Conservation (phyloP, 1,140 invertebrate species). For the Drosophila subpulchrella region DNA sequence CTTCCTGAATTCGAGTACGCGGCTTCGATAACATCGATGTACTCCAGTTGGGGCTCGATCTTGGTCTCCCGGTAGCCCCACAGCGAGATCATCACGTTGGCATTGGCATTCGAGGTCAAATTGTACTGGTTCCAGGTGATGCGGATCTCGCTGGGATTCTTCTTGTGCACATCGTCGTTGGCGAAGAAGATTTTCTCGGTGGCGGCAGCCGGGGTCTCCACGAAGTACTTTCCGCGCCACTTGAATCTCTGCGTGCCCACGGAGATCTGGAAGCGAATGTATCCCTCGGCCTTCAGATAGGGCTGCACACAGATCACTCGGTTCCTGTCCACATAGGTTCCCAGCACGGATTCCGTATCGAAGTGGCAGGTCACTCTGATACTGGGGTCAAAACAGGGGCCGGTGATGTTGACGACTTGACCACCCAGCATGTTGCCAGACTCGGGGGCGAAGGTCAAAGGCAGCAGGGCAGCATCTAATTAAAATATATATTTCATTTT, state of each 20-base stretch:
- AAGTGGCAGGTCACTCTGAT: constrained; percentile 93
- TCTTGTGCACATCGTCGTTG: constrained; percentile 89
- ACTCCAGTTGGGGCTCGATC: constrained; percentile 88
- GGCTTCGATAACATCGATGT: constrained; percentile 87
- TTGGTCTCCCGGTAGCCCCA: constrained; percentile 95
- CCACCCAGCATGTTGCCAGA: constrained; percentile 94
- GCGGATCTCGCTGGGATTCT: constrained; percentile 89
- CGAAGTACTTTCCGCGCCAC: constrained; percentile 96
- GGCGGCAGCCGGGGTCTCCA: constrained; percentile 94
- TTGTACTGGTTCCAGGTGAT: constrained; percentile 94
- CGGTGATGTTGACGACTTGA: constrained; percentile 97
- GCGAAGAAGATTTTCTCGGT: constrained; percentile 93
- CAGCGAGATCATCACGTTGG: constrained; percentile 91
- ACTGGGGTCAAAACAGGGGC: constrained; percentile 92
- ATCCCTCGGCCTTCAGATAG: constrained; percentile 94
- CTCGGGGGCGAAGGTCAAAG: constrained; percentile 95
- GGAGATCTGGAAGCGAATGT: constrained; percentile 94
- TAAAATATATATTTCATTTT: background rate
- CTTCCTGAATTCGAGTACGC: constrained; percentile 88
- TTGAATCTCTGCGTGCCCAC: constrained; percentile 93
- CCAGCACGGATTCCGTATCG: constrained; percentile 90
- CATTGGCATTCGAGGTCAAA: constrained; percentile 91
- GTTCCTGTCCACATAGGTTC: constrained; percentile 91
- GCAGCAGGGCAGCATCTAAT: constrained; percentile 91
- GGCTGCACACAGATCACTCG: constrained; percentile 95